Evolutionary conservation across 2,888 invertebrate genomes (phyloP), one percentile per base, ranked within the genome.

Genomic region (Unio delphinus): DNA sequence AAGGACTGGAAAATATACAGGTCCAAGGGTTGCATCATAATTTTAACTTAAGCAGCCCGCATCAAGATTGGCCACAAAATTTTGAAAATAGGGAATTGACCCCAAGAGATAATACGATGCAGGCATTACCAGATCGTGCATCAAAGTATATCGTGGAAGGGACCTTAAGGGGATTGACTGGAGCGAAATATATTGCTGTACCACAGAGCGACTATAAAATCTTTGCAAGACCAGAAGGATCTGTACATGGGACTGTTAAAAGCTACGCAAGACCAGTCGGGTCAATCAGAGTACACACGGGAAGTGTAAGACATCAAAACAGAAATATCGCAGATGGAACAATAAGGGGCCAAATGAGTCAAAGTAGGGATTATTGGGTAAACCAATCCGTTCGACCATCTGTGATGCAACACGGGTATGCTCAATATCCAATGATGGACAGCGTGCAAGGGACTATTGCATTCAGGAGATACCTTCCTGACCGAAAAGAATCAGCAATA

Each of bases 401-500:
- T 26, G 61, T 20, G 7, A 34, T 26, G 20, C 30, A 28, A 28
- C 70, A 74, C n/a, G 59, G 65, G 11, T 72, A 69, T 56, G 72
- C 73, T 20, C 57, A 65, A 0, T 28, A 65, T 4, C 57, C 59
- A 28, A 64, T 68, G 3, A 61, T 61, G 61, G 76, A 74, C 58
- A 61, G 23, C 15, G 64, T 61, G 5, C 69, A 72, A 57, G 73
- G 77, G 15, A 70, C 75, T 4, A 17, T 76, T 23, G 70, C 69
- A n/a, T 80, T 81, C 61, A 69, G 73, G 60, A 64, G 80, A 34
- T 67, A 65, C 3, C 17, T 61, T 4, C 34, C 56, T 8, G 79
- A 80, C 23, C 65, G 74, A 17, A 84, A 83, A 55, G 83, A 82
- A 57, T 70, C 79, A 28, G 69, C 73, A 20, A 76, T 88, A 17